These are phyloP conservation scores for Hymenopus coronatus DNA, from an alignment of 2,888 invertebrate genomes.

Conservation along the genomic window DNA sequence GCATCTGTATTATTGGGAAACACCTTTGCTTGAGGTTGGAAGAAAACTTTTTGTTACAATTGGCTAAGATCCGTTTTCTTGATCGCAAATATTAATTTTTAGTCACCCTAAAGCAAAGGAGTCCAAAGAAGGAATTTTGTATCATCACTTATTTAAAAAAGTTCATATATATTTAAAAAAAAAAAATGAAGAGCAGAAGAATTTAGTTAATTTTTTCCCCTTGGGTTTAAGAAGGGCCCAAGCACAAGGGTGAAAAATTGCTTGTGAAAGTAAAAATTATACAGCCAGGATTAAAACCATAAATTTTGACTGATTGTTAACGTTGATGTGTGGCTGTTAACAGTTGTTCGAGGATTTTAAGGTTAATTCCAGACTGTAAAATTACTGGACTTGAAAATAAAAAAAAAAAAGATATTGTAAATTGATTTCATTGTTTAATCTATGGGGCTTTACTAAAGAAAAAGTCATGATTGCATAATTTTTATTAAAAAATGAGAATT, in stretches of 20 bases:
- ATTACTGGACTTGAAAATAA: not conserved
- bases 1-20: not conserved
- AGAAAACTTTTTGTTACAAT: not conserved
- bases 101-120: constrained; percentile 4
- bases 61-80: not conserved
- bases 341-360: not conserved
- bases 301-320: constrained; percentile 21
- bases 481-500: constrained; percentile 20
- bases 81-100: no score
- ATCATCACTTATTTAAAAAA: constrained; percentile 14
- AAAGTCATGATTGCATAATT: not conserved
- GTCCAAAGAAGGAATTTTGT: constrained; percentile 20
- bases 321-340: not conserved
- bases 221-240: constrained; percentile 13
- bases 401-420: constrained; percentile 5
- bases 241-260: constrained; percentile 20
- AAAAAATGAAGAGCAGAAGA: not conserved
- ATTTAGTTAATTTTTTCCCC: constrained; percentile 16
- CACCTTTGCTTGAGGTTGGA: constrained; percentile 11
- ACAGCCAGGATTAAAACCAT: constrained; percentile 18
- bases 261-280: not conserved
- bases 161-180: not conserved
- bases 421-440: constrained; percentile 31
- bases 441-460: constrained; percentile 27
- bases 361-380: constrained; percentile 10